Conservation (phyloP, 2,113 vertebrate species). For the Hymenochirus boettgeri region DNA sequence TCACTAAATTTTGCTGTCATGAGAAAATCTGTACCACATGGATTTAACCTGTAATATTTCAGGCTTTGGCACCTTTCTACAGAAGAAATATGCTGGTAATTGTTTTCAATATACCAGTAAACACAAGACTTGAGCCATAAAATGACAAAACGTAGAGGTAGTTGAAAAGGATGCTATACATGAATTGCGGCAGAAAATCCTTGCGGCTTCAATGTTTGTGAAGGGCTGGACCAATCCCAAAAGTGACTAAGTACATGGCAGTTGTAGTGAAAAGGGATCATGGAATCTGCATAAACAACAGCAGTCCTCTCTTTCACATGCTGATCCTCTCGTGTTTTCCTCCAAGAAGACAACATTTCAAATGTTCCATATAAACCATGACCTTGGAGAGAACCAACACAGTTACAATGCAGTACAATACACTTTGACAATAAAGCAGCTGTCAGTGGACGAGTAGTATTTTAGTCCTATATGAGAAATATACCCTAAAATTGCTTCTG, state of each 20-base stretch:
- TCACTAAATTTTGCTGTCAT: constrained; percentile 93
- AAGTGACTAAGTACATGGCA: constrained; percentile 93
- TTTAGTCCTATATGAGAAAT: no score
- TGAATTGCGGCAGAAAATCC: constrained; percentile 94
- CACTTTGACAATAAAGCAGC: no score
- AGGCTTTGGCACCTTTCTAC: constrained; percentile 89
- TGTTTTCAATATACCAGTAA: constrained; percentile 96
- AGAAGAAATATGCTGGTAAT: constrained; percentile 97
- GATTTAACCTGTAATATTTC: constrained; percentile 89
- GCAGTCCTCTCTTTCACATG: constrained; percentile 96
- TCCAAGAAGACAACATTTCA: constrained; percentile 97
- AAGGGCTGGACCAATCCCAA: constrained; percentile 97
- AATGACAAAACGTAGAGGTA: constrained; percentile 97
- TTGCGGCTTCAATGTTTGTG: constrained; percentile 97
- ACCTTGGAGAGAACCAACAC: constrained; percentile 67
- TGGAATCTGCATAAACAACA: constrained; percentile 91
- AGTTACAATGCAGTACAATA: constrained; percentile 20
- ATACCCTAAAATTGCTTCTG: no score
- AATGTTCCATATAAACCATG: constrained; percentile 96
- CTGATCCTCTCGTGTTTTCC: constrained; percentile 94
- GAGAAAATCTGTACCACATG: constrained; percentile 93
- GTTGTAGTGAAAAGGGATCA: constrained; percentile 96
- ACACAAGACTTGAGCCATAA: constrained; percentile 96
- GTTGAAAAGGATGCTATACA: constrained; percentile 89
- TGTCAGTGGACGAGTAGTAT: no score